Evolutionary conservation across 2,888 invertebrate genomes (phyloP), one percentile per base, ranked within the genome.

Genomic region (Shargacucullia verbasci): DNA sequence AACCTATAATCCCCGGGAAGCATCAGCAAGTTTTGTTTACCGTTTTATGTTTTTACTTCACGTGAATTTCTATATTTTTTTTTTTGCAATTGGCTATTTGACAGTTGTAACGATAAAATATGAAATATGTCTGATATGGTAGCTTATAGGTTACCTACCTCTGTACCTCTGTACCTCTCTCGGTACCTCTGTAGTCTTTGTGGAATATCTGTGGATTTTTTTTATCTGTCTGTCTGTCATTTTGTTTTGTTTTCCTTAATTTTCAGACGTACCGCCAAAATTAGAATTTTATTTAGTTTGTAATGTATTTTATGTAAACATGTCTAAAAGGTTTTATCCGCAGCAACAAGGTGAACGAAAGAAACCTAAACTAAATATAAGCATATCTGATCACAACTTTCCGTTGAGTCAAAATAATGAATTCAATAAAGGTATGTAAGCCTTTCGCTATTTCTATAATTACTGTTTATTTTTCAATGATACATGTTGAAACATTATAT

Each of bases 381-480:
- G 89, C 47, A 80, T 88, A 58, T 86, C 90, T 8, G 92, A 94
- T 74, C 93, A 93, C 60, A 92, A 92, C 70, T 90, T 94, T 81
- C 92, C 92, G 50, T 62, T 91, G 13, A 94, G 93, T 83, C 94
- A 92, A 88, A 91, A 86, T 73, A 69, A 64, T 59, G 80, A 71
- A 35, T 66, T 71, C 11, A 80, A 76, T 39, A 85, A 85, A 84
- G 91, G 91, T 90, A 84, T 91, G 91, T 90, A 84, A 71, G 59
- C 53, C 44, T 14, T 27, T 35, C 10, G 8, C 0, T 15, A 49
- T 13, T 37, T 34, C 5, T 7, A 1, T 31, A 37, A 15, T 44
- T 48, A 35, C 20, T 15, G n/a, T 4, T 15, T 33, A 11, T 27
- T 34, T 1, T 15, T 20, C 11, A 5, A 4, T 4, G 7, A 11